Conservation (phyloP, 2,113 vertebrate species). For the Hiodon tergisus region DNA sequence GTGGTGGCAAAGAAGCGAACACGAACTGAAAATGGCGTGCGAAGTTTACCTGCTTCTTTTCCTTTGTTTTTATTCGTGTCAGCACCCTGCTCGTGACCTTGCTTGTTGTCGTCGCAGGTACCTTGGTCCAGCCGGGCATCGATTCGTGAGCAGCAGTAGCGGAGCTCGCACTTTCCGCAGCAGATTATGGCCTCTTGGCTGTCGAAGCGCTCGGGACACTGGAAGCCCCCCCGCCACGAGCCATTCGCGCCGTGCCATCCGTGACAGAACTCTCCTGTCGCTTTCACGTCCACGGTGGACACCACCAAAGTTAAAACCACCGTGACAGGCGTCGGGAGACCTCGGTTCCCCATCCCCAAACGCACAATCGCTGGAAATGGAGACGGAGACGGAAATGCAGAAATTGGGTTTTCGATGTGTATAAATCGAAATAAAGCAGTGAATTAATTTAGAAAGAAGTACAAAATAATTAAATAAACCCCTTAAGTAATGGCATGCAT, state of each 20-base stretch:
- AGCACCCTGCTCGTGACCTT: slow-evolving; percentile 62
- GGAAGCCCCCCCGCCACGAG: slow-evolving; percentile 85
- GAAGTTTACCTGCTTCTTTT: slow-evolving; percentile 69
- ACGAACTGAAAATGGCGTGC: too few relatives aligned
- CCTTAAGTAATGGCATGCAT: too few relatives aligned
- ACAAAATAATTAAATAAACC: too few relatives aligned
- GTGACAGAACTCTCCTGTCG: slow-evolving; percentile 89
- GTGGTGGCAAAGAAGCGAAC: not conserved
- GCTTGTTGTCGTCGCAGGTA: slow-evolving; percentile 82
- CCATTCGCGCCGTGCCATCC: slow-evolving; percentile 83
- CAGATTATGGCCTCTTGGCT: slow-evolving; percentile 87
- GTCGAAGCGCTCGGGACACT: slow-evolving; percentile 95
- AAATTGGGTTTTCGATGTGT: too few relatives aligned
- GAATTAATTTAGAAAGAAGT: too few relatives aligned
- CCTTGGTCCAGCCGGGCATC: slow-evolving; percentile 92
- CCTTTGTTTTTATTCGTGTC: slow-evolving; percentile 62
- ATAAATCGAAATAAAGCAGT: too few relatives aligned
- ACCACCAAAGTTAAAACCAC: slow-evolving; percentile 63
- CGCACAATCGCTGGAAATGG: too few relatives aligned
- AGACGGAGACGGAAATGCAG: too few relatives aligned
- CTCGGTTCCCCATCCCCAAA: slow-evolving; percentile 45
- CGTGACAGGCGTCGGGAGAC: slow-evolving; percentile 51
- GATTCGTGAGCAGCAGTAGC: slow-evolving; percentile 90
- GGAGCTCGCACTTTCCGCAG: slow-evolving; percentile 89
- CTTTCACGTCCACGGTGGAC: slow-evolving; percentile 67